Evolutionary conservation across 2,797 vertebrate genomes (phyloP), one percentile per base, ranked within the genome.

Genomic region (Pseudotriccus pelzelni): DNA sequence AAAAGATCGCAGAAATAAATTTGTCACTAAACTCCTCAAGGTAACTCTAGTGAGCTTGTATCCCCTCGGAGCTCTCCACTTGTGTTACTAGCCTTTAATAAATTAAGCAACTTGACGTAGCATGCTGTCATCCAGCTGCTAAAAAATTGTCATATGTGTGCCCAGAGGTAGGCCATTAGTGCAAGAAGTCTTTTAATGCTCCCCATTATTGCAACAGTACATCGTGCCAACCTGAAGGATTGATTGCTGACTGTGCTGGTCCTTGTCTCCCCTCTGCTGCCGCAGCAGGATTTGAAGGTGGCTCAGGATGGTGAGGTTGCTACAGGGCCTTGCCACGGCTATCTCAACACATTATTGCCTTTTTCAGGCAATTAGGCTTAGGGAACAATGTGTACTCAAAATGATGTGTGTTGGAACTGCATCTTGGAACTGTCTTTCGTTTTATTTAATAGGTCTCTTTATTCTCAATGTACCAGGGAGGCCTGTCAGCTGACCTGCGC

Each of bases 371-470:
- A 84, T 97, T 95, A 94, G 85, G 73, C 82, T 72, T 34, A 55
- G 79, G 73, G 93, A 95, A 93, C 94, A 94, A 55, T 15, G 85
- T 94, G 94, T 90, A 68, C 94, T 93, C 76, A 77, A 80, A 94
- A 69, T 88, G 87, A 90, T 90, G 43, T 59, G 91, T 94, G 83
- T 76, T 95, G 83, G 79, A 90, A 69, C 53, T 21, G 41, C 39
- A 12, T 94, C 87, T 94, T 91, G 82, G 93, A 96, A 20, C 73
- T 92, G 91, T 88, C 89, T 93, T 94, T 63, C 0, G 0, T 79
- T 64, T 92, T 89, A n/a, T 44, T 96, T 95, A 94, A 95, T 95
- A 84, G 87, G 13, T 84, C 25, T 94, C 76, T 91, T 70, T 94
- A 72, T 95, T 93, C 87, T 75, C 69, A 91, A n/a, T 69, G 73